Conservation (phyloP, 2,113 vertebrate species). For the Oxygymnocypris stewartii region DNA sequence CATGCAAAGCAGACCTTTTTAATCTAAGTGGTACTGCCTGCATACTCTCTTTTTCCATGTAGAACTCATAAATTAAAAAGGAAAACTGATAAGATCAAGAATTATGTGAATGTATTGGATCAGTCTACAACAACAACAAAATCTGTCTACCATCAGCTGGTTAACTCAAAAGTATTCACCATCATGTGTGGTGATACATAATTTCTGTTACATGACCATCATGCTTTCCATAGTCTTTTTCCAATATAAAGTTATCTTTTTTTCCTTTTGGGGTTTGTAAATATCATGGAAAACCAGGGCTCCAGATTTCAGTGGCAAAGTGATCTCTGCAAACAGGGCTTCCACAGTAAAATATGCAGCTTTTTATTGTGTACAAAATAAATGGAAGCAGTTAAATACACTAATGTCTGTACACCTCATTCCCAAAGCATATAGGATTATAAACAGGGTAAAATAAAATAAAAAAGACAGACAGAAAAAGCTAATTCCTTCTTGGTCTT, state of each 20-base stretch:
- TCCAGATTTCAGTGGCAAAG: constrained; percentile 55
- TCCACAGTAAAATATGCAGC: constrained; percentile 70
- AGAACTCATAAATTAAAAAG: constrained; percentile 55
- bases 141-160: background rate
- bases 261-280: background rate
- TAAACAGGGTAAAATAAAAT: constrained; percentile 54
- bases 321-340: constrained; percentile 77
- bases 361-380: constrained; percentile 77
- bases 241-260: background rate
- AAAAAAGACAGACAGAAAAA: constrained; percentile 55
- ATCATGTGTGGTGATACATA: constrained; percentile 42
- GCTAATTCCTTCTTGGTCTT: constrained; percentile 51
- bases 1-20: constrained; percentile 66
- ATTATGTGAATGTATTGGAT: background rate
- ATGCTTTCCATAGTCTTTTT: background rate
- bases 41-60: constrained; percentile 30
- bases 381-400: constrained; percentile 79
- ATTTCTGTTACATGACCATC: constrained; percentile 25
- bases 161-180: constrained; percentile 32
- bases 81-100: constrained; percentile 32
- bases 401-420: constrained; percentile 66
- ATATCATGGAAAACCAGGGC: background rate
- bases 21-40: constrained; percentile 45
- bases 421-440: constrained; percentile 60
- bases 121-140: background rate